Evolutionary conservation across 2,888 invertebrate species (phyloP).

Genomic region (Zelleria hepariella): DNA sequence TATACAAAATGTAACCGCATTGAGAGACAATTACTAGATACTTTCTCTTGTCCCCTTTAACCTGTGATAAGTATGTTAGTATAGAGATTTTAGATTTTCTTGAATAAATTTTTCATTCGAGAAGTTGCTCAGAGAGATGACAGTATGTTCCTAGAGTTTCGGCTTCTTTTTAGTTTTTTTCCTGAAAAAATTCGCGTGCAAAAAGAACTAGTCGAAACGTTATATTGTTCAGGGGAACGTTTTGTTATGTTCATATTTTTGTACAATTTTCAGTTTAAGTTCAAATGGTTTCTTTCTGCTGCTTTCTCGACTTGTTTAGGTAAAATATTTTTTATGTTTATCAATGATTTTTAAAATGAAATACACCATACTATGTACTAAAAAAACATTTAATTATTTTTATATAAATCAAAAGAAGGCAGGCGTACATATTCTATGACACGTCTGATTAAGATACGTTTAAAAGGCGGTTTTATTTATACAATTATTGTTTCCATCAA

Average conservation of each 20-base stretch:
- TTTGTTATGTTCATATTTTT: conserved; percentile 29
- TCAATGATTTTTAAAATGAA: neutral
- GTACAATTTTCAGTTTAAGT: conserved; percentile 36
- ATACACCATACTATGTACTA: neutral
- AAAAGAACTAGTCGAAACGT: conserved; percentile 55
- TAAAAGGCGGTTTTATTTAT: conserved; percentile 59
- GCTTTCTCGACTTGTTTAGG: neutral
- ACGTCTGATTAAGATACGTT: conserved; percentile 19
- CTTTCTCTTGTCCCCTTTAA: conserved; percentile 70
- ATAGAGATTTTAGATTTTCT: conserved; percentile 56
- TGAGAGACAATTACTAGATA: conserved; percentile 67
- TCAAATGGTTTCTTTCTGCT: conserved; percentile 15
- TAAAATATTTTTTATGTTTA: neutral
- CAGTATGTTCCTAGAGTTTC: conserved; percentile 5
- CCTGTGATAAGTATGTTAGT: conserved; percentile 72
- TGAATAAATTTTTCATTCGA: conserved; percentile 47
- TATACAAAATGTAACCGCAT: conserved; percentile 21
- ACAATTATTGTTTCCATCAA: conserved; percentile 65
- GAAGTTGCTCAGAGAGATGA: conserved; percentile 26
- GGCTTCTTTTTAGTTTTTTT: conserved; percentile 36
- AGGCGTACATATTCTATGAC: conserved; percentile 24
- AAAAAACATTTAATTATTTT: neutral
- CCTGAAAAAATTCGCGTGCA: conserved; percentile 14
- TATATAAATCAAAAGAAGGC: conserved; percentile 5
- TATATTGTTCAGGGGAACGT: conserved; percentile 24